phyloP scores from a whole-genome alignment of 64 coral and sea anemone genomes.

The Exaiptasia diaphana region DNA sequence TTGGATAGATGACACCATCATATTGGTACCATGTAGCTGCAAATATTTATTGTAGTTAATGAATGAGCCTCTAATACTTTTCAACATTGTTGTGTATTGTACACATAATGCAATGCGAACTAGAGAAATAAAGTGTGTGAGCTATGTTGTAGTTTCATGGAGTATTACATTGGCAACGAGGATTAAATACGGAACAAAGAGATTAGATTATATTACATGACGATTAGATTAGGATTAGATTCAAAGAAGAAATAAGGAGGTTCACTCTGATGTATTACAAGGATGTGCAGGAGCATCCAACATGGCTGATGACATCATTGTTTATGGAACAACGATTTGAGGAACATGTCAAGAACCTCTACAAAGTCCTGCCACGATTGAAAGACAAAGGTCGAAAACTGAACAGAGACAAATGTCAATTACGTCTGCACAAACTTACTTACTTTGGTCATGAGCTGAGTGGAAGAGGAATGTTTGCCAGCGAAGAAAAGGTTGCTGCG shows the following conservation, averaged over 20 bases:
- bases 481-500: constrained; percentile 46
- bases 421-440: neutral
- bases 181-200: too few relatives aligned
- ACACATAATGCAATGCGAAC: too few relatives aligned
- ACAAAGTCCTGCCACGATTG: neutral
- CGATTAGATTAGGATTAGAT: too few relatives aligned
- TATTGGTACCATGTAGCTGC: neutral
- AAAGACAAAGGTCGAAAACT: neutral
- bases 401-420: constrained; percentile 28
- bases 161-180: too few relatives aligned
- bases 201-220: too few relatives aligned
- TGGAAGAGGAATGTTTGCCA: neutral
- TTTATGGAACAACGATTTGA: neutral
- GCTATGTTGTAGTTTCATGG: too few relatives aligned
- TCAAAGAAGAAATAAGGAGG: too few relatives aligned
- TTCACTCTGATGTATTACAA: too few relatives aligned
- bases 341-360: neutral
- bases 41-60: neutral
- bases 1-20: neutral
- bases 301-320: neutral
- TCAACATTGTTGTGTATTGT: too few relatives aligned
- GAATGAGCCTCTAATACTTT: too few relatives aligned
- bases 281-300: neutral
- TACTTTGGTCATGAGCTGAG: constrained; percentile 51
- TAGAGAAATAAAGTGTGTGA: too few relatives aligned